Evolutionary conservation across 2,113 vertebrate genomes (phyloP).

Genomic region (Furnarius figulus): DNA sequence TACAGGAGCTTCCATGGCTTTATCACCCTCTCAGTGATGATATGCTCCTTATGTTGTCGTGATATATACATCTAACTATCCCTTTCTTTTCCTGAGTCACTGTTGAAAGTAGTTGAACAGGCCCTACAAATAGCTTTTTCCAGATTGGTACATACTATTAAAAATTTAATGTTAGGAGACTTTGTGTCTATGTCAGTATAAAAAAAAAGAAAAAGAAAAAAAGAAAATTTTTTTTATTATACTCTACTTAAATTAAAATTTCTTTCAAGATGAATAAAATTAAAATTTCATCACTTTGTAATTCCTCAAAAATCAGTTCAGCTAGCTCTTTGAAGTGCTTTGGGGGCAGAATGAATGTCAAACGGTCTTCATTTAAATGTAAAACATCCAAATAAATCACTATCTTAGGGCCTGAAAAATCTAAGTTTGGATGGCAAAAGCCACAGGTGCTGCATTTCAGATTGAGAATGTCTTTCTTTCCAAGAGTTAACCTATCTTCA

Average conservation of each 20-base stretch:
- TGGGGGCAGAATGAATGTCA: not conserved
- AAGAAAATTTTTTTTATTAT: not conserved
- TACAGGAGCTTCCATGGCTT: not conserved
- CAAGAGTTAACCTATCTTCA: not conserved
- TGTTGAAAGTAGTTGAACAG: not conserved
- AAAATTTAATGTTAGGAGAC: not conserved
- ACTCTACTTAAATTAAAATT: constrained; percentile 42
- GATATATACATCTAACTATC: not conserved
- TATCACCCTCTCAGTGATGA: not conserved
- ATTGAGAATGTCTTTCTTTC: not conserved
- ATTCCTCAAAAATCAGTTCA: constrained; percentile 6
- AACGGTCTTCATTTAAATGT: constrained; percentile 25
- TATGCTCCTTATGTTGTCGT: not conserved
- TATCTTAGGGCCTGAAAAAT: not conserved
- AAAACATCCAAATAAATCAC: constrained; percentile 16
- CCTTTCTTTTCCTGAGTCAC: constrained; percentile 3
- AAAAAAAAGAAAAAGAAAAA: not conserved
- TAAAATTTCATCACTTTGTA: constrained; percentile 9
- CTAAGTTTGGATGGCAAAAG: constrained; percentile 5
- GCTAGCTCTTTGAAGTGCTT: not conserved
- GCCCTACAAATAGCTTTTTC: not conserved
- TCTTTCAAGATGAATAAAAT: not conserved
- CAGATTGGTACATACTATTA: not conserved
- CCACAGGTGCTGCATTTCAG: not conserved
- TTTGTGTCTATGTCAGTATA: not conserved